Percentiles rank a stretch among this genome's conserved stretches.
Conservation (phyloP, 2,888 invertebrate species). For the Clusia tigrina region DNA sequence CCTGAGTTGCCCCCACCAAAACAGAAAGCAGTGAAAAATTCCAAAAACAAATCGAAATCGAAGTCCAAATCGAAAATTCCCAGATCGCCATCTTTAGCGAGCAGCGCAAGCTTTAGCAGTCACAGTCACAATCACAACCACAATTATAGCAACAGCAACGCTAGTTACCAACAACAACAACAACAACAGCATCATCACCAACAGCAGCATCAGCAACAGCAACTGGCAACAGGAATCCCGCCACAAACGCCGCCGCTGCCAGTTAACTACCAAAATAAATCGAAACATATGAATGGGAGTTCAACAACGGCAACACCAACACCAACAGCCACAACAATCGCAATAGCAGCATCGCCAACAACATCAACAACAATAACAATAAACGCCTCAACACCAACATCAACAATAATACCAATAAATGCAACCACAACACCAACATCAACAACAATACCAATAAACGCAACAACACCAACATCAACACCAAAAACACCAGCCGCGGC, state of each 20-base stretch:
- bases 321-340: conserved; percentile 29
- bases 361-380: conserved; percentile 33
- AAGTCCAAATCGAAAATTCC: conserved; percentile 59
- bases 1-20: conserved; percentile 58
- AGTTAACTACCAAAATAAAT: conserved; percentile 47
- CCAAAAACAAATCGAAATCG: conserved; percentile 49
- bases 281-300: conserved; percentile 52
- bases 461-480: too few relatives aligned
- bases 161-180: conserved; percentile 15
- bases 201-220: conserved; percentile 27
- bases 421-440: too few relatives aligned
- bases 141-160: conserved; percentile 39
- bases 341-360: conserved; percentile 26
- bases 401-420: conserved; percentile 29
- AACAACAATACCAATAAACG: too few relatives aligned
- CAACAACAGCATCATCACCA: conserved; percentile 31
- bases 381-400: too few relatives aligned
- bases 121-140: conserved; percentile 36
- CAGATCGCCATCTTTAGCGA: conserved; percentile 56
- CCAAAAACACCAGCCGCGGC: conserved; percentile 20
- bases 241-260: conserved; percentile 62
- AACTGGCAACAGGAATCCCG: conserved; percentile 42
- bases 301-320: conserved; percentile 34
- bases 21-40: conserved; percentile 55
- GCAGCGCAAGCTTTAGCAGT: conserved; percentile 50